phyloP scores from a whole-genome alignment of 2,888 invertebrate species.

The Acleris emargana region DNA sequence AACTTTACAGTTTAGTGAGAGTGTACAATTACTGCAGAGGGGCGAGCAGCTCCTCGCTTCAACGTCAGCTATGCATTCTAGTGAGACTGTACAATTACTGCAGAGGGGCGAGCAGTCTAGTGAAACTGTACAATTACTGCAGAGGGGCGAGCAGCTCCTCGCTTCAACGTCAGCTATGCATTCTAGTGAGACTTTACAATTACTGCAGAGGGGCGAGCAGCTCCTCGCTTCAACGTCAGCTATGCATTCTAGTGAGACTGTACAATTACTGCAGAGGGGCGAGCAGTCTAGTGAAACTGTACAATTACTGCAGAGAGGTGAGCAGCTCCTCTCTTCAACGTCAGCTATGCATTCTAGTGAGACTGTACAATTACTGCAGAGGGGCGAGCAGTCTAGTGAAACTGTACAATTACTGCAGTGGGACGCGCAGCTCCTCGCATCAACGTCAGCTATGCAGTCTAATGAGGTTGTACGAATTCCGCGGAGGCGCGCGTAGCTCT shows the following conservation, averaged over 20 bases:
- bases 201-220: too few species aligned
- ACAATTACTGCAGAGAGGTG: constrained; percentile 49
- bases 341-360: constrained; percentile 55
- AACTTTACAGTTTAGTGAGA: neutral
- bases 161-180: too few species aligned
- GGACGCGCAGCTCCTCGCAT: constrained; percentile 32
- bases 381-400: constrained; percentile 58
- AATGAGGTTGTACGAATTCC: constrained; percentile 73
- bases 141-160: too few species aligned
- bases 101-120: constrained; percentile 7
- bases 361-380: constrained; percentile 63
- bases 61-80: neutral
- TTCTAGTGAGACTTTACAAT: too few species aligned
- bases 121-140: too few species aligned
- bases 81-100: constrained; percentile 73
- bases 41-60: constrained; percentile 32
- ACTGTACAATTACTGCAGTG: constrained; percentile 62
- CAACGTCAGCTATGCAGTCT: neutral
- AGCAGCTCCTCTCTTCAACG: constrained; percentile 24
- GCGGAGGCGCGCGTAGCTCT: constrained; percentile 23
- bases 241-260: too few species aligned
- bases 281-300: constrained; percentile 68
- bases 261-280: too few species aligned
- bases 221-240: too few species aligned
- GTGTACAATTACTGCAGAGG: constrained; percentile 42